Evolutionary conservation across 2,888 invertebrate species (phyloP), one percentile per base, ranked within the genome.

Genomic region (Cephus pulcher): DNA sequence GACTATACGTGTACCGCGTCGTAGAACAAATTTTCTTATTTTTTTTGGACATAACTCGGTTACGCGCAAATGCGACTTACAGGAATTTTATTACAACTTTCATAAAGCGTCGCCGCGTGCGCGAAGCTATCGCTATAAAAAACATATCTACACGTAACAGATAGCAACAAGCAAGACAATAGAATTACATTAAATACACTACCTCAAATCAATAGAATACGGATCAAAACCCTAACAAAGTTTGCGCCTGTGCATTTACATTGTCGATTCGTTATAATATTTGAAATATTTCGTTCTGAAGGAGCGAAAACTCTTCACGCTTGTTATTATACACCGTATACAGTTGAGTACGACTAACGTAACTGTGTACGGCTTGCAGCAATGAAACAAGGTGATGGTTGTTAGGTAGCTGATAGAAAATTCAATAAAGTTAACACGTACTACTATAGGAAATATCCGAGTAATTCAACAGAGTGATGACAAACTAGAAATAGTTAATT

Each of bases 171-270:
- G 85, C 86, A 89, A 88, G 87, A 85, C 88, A 88, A 89, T 89
- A 89, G 88, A 87, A 86, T 89, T 87, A 88, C 88, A 89, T 87
- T 88, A 84, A 88, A 88, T 86, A 86, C 89, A 88, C 90, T 90
- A 90, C 90, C 90, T 90, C 90, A 90, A 86, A 88, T 85, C 88
- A 87, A 88, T 87, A 88, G 87, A 79, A 81, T 82, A 82, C 77
- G 85, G 86, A 88, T 84, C 12, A 40, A 40, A 40, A 4, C 15
- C 4, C 12, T 15, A 40, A 40, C 1, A 4, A 40, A 40, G 12
- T 12, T 40, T 15, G 15, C 4, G 15, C 15, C 15, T 15, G 40
- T 40, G 15, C 15, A 15, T 4, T 40, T 15, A 40, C 15, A 12
- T 15, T 4, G 15, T 40, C 40, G 15, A 15, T 40, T 40, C 40